A percentile compares a stretch with the other conserved stretches of the same genome.
These are phyloP conservation scores for Tubulanus polymorphus DNA, from an alignment of 2,888 invertebrate genomes.

Conservation along the genomic window DNA sequence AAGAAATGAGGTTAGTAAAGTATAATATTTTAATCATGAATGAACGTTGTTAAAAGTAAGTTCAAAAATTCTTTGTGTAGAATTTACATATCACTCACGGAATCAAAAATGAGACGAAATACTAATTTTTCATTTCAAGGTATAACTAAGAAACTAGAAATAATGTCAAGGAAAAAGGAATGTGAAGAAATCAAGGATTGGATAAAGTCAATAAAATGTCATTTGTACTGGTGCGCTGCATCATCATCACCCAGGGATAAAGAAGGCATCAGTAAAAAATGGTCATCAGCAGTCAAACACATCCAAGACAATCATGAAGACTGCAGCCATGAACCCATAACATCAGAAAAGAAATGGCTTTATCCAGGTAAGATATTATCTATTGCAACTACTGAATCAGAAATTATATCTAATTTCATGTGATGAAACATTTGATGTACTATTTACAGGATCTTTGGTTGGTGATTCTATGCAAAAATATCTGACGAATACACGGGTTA, in stretches of 20 bases:
- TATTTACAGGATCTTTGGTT: too few species aligned
- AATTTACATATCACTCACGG: too few species aligned
- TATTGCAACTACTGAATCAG: too few species aligned
- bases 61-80: too few species aligned
- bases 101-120: too few species aligned
- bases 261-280: conserved; percentile 8
- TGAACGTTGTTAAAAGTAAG: too few species aligned
- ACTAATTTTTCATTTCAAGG: too few species aligned
- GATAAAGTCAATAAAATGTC: conserved; percentile 15
- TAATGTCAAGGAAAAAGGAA: conserved; percentile 8
- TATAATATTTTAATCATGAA: too few species aligned
- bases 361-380: conserved; percentile 13
- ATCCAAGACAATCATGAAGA: conserved; percentile 10
- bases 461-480: conserved; percentile 7
- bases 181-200: conserved; percentile 12
- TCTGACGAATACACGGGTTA: background rate
- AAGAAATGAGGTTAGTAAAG: too few species aligned
- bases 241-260: conserved; percentile 3
- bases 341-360: conserved; percentile 10
- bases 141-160: conserved; percentile 15
- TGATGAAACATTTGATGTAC: too few species aligned
- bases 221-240: conserved; percentile 12
- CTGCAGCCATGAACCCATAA: too few species aligned
- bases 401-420: too few species aligned
- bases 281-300: conserved; percentile 14